Evolutionary conservation across 2,113 vertebrate genomes (phyloP).

Genomic region (Cephalopholis sonnerati): DNA sequence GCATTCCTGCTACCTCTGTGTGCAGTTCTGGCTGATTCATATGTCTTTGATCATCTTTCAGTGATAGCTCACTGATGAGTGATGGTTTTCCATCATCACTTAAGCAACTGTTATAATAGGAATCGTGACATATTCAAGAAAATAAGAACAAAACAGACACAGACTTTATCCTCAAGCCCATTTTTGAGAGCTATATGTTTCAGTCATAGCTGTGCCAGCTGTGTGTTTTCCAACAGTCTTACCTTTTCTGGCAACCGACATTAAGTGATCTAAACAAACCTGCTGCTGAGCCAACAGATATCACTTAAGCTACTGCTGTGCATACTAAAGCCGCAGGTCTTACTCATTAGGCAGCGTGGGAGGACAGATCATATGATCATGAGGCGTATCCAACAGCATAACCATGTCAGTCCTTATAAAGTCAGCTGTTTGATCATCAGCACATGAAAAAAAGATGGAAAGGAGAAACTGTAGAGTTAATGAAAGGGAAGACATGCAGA

Average conservation of each 20-base stretch:
- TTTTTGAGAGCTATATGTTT: not conserved
- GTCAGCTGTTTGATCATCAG: conserved; percentile 28
- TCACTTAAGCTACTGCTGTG: not conserved
- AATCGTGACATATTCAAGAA: not conserved
- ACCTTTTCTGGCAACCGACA: not conserved
- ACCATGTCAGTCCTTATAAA: not conserved
- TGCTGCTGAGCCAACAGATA: not conserved
- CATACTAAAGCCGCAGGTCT: not conserved
- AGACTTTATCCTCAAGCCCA: not conserved
- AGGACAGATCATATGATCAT: conserved; percentile 6
- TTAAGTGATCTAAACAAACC: not conserved
- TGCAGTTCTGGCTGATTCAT: conserved; percentile 32
- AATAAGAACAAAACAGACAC: not conserved
- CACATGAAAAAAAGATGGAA: not conserved
- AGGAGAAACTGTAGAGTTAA: not conserved
- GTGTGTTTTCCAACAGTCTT: not conserved
- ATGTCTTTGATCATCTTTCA: conserved; percentile 30
- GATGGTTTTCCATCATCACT: not conserved
- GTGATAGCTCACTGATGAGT: not conserved
- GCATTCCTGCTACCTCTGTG: not conserved
- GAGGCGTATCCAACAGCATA: not conserved
- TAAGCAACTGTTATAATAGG: conserved; percentile 5
- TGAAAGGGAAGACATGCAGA: conserved; percentile 7
- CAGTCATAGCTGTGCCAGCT: not conserved
- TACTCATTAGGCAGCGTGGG: not conserved